Evolutionary conservation across 1,140 invertebrate genomes (phyloP), one percentile per base, ranked within the genome.

Genomic region (Psix sp.): DNA sequence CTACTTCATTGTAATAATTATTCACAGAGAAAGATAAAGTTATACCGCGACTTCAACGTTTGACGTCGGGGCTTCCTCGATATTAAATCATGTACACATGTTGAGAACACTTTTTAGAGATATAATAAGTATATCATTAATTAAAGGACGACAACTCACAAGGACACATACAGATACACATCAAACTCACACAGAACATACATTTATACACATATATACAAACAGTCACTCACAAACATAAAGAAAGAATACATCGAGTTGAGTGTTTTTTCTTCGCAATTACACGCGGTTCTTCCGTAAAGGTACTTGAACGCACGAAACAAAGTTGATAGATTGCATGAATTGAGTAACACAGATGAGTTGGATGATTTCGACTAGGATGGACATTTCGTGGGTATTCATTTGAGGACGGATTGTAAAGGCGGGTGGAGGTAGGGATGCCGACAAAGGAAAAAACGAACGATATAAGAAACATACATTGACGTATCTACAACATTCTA

Each of bases 401-500:
- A 46, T 56, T 56, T 7, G 45, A 14, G 54, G 48, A 46, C 40
- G 67, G 14, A 21, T 63, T 3, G 49, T 35, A 14, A 40, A 31
- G 24, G 33, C 26, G 52, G 65, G 48, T 62, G 31, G 48, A n/a
- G 51, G 42, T 18, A 36, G 49, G 39, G 39, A 54, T 62, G 51
- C 21, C 36, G 46, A 43, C 24, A 20, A 52, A 51, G 40, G 21
- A 21, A 24, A 65, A 59, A 73, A 33, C 57, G 39, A 73, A 68
- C 66, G 67, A 48, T 57, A 39, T 63, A 39, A 66, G 56, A 48
- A 26, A 65, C 71, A 71, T 66, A 67, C 73, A 70, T 75, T 75
- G 71, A 76, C 72, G 54, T 73, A 78, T 73, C 71, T 78, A 79
- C 75, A 79, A 78, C 76, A 82, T 80, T 81, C 62, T 78, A 80